Evolutionary conservation across 2,797 vertebrate species (phyloP).

Genomic region (Rallus crepitans): DNA sequence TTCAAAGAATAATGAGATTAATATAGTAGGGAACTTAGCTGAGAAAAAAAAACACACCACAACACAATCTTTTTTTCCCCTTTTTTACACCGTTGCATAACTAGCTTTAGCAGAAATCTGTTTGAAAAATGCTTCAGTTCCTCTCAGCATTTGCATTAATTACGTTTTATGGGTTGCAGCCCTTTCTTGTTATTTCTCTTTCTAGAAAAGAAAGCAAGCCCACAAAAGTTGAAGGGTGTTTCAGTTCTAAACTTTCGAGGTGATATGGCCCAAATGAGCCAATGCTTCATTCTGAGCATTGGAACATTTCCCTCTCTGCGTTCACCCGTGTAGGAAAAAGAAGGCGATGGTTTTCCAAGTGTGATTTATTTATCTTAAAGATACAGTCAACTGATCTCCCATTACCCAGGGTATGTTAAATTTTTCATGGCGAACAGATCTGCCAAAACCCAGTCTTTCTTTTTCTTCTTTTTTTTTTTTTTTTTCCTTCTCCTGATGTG

Average conservation of each 20-base stretch:
- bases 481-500: neutral
- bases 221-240: neutral
- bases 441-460: neutral
- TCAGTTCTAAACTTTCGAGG: neutral
- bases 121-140: conserved; percentile 62
- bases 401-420: neutral
- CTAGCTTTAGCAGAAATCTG: conserved; percentile 77
- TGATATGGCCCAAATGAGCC: neutral
- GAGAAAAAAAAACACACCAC: conserved; percentile 78
- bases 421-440: conserved; percentile 8
- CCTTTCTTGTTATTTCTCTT: conserved; percentile 44
- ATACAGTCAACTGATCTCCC: neutral
- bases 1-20: conserved; percentile 99
- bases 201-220: conserved; percentile 4
- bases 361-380: conserved; percentile 8
- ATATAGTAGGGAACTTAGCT: conserved; percentile 96
- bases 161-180: conserved; percentile 48
- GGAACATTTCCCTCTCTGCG: neutral
- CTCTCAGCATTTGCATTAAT: conserved; percentile 58
- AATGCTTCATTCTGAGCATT: neutral
- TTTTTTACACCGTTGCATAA: conserved; percentile 81
- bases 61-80: conserved; percentile 41
- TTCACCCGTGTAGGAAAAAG: neutral
- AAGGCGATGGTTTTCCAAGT: neutral
- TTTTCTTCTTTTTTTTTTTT: neutral